Evolutionary conservation across 2,797 vertebrate species (phyloP).

Genomic region (Labeo calbasu): DNA sequence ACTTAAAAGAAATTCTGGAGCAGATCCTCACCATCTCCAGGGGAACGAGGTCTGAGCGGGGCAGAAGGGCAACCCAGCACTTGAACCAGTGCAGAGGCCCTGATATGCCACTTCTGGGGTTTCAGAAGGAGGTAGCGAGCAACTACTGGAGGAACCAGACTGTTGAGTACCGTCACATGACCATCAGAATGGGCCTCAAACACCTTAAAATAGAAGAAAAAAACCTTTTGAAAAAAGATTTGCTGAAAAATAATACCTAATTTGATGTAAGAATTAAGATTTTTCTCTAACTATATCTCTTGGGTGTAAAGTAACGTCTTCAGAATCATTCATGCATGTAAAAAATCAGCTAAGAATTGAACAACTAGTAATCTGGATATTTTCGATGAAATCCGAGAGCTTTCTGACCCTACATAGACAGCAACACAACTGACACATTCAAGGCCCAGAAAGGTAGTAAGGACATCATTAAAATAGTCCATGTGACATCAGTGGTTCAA

Average conservation of each 20-base stretch:
- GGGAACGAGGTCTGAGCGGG: constrained; percentile 52
- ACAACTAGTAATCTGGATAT: no score
- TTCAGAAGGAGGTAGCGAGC: constrained; percentile 81
- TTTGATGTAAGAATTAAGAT: background rate
- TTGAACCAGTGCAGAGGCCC: constrained; percentile 73
- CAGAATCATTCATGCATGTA: no score
- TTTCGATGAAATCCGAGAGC: no score
- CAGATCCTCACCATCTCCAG: constrained; percentile 53
- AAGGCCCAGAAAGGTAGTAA: no score
- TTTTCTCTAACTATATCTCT: no score
- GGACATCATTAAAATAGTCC: no score
- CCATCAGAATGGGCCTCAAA: constrained; percentile 81
- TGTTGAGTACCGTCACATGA: constrained; percentile 76
- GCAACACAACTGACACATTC: no score
- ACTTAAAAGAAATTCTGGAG: constrained; percentile 9
- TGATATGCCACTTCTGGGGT: constrained; percentile 76
- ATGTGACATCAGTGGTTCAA: no score
- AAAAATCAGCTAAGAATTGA: no score
- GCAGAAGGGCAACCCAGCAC: constrained; percentile 78
- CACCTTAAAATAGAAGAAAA: constrained; percentile 69
- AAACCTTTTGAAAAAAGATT: background rate
- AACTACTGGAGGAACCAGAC: constrained; percentile 79
- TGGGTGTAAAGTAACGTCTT: no score
- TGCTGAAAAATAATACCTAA: background rate
- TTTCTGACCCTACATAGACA: no score